A percentile compares a stretch with the other conserved stretches of the same genome.
Conservation (phyloP, 2,113 vertebrate species). For the Crotalus helleri region DNA sequence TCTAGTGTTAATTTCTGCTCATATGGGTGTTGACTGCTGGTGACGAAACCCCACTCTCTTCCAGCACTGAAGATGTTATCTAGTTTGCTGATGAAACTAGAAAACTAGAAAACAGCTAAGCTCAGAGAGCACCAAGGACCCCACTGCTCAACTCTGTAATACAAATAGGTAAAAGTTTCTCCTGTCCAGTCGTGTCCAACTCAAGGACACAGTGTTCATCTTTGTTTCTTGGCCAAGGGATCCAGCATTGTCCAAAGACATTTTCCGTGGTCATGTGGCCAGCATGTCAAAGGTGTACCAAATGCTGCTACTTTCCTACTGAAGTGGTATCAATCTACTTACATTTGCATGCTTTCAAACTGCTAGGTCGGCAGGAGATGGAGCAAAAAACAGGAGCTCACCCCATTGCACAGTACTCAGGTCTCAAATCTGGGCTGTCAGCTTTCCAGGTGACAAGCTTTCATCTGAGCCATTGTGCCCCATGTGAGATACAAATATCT, state of each 20-base stretch:
- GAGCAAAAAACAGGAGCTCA: neutral
- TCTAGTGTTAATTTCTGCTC: neutral
- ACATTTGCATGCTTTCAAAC: neutral
- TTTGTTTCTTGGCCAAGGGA: neutral
- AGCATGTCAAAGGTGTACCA: neutral
- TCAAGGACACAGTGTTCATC: neutral
- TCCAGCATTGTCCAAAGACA: no score
- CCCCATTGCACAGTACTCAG: neutral
- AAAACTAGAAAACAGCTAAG: neutral
- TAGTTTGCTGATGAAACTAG: neutral
- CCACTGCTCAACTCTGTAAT: neutral
- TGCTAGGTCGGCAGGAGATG: neutral
- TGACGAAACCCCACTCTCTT: neutral
- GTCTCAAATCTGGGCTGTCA: neutral
- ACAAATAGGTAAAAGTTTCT: neutral
- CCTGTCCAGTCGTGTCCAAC: neutral
- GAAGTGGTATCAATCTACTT: neutral
- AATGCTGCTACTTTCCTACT: neutral
- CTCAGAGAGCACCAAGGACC: neutral
- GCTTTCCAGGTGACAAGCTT: neutral
- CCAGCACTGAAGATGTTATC: neutral
- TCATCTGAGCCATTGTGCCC: neutral
- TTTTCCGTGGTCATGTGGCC: neutral
- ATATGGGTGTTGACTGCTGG: neutral
- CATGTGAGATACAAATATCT: neutral